Evolutionary conservation across 2,888 invertebrate genomes (phyloP), one percentile per base, ranked within the genome.

Genomic region (Bembecia ichneumoniformis): DNA sequence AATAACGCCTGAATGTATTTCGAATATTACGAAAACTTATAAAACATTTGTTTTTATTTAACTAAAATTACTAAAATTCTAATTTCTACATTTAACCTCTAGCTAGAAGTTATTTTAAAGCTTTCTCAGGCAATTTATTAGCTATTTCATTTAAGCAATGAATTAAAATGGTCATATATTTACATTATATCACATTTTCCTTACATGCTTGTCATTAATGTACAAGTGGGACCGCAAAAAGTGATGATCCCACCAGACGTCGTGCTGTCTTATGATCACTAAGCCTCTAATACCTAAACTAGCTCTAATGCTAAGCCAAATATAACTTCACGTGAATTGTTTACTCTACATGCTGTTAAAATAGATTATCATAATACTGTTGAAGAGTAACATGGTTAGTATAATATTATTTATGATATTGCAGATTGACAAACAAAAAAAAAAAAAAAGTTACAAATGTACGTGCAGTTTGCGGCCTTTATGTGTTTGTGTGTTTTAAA

Each of bases 301-400:
- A 40, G 4, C 5, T 14, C 14, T 13, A 40, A 40, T 13, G 5
- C 13, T 3, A 40, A 40, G 14, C n/a, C 11, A 3, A 40, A 40
- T 13, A 13, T 40, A 13, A 7, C 13, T 40, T 40, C 40, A 40
- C 13, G n/a, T 40, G 40, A 14, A 13, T 3, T 40, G 11, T 40
- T 40, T 3, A 40, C n/a, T 40, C 40, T 40, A 40, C 40, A 40
- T 40, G 40, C 40, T 40, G 40, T 40, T 40, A 40, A 13, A 13
- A 13, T 40, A 13, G 3, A 14, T 14, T n/a, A 10, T 40, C 13
- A 40, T 40, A 40, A 40, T 40, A 13, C 17, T 28, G 52, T 57
- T 56, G 51, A 58, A n/a, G 28, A 40, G 3, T 13, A 40, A 40
- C n/a, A 40, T 40, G 14, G 7, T 40, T 40, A 40, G 14, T 40